Evolutionary conservation across 2,797 vertebrate species (phyloP).

Genomic region (Crocidura indochinensis): DNA sequence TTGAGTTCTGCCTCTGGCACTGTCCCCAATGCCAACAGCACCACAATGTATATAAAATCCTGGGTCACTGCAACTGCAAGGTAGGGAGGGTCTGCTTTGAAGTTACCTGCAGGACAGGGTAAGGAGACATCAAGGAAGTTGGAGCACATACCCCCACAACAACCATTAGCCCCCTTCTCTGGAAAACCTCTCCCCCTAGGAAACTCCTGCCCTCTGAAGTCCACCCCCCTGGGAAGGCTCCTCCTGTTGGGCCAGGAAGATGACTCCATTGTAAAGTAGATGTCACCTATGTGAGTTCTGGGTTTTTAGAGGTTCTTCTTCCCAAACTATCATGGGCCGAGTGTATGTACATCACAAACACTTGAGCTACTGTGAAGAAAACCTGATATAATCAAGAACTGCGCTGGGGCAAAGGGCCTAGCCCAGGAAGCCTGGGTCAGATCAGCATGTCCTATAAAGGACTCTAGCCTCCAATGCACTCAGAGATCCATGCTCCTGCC

Average conservation of each 20-base stretch:
- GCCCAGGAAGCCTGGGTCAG: background rate
- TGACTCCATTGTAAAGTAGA: no score
- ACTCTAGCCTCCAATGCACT: background rate
- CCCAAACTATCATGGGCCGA: fast-evolving
- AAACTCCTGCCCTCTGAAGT: no score
- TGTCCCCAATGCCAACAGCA: no score
- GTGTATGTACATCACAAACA: background rate
- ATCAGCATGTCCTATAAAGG: background rate
- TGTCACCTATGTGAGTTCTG: no score
- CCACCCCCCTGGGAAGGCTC: no score
- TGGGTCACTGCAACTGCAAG: background rate
- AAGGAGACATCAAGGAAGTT: background rate
- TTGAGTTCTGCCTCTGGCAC: no score
- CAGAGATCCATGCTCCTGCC: background rate
- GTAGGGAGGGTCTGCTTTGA: background rate
- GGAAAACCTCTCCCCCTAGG: no score
- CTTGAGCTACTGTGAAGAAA: fast-evolving
- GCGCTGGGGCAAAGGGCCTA: background rate
- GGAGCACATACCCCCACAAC: no score
- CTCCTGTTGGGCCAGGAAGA: no score
- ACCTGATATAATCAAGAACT: background rate
- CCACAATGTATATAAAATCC: no score
- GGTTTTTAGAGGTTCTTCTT: background rate
- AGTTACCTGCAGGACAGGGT: no score
- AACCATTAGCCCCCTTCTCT: no score